These are phyloP conservation scores for Bungarus multicinctus DNA, from an alignment of 2,113 vertebrate genomes.

Conservation along the genomic window DNA sequence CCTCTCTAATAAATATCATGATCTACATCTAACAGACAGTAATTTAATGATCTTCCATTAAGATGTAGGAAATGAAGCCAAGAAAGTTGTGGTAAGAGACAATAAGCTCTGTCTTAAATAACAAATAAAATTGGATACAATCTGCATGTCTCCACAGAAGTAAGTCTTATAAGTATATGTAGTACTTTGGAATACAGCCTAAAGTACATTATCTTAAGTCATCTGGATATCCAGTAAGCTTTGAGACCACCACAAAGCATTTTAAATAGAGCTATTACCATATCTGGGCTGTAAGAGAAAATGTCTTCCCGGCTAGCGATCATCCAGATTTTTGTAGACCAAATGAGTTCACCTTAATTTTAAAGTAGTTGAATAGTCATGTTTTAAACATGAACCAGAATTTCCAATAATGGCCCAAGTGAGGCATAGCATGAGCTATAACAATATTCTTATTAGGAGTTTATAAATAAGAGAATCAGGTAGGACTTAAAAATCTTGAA, in stretches of 20 bases:
- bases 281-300: not conserved
- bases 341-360: not conserved
- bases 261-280: not conserved
- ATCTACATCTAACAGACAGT: not conserved
- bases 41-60: not conserved
- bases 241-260: not conserved
- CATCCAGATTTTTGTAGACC: not conserved
- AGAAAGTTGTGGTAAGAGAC: not conserved
- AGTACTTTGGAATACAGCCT: not conserved
- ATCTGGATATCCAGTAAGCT: not conserved
- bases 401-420: not conserved
- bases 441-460: not conserved
- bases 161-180: not conserved
- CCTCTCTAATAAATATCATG: conserved; percentile 23
- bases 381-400: not conserved
- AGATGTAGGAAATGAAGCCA: not conserved
- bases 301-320: not conserved
- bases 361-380: not conserved
- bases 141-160: not conserved
- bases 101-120: not conserved
- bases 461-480: not conserved
- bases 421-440: not conserved
- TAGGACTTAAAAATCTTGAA: not conserved
- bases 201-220: conserved; percentile 7
- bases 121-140: conserved; percentile 6